Evolutionary conservation across 2,888 invertebrate genomes (phyloP), one percentile per base, ranked within the genome.

Genomic region (Phyllotreta cruciferae): DNA sequence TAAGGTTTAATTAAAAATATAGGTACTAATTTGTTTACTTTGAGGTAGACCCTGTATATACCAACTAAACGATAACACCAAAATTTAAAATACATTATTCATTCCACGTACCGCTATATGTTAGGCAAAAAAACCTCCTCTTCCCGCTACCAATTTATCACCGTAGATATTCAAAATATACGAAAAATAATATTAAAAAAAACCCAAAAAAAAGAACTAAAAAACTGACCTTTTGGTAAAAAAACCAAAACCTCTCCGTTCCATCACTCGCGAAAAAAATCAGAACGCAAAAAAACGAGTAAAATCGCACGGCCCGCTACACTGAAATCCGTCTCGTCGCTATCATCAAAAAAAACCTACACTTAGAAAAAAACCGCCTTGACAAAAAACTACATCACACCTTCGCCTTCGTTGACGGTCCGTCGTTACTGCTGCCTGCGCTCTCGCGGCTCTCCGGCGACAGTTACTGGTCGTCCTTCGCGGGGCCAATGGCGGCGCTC

Each of bases 191-290:
- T 80, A 78, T 79, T 80, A 82, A 80, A 65, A 80, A 82, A 82
- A 80, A 75, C 75, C 78, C 80, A 82, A 80, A 65, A 80, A 82
- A 82, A 80, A 75, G 75, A 78, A 82, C 82, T 81, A 82, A 76
- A 78, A 81, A 85, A 87, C 88, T 87, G 88, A 90, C 89, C 89
- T 90, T 88, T 89, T 89, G 82, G 89, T 88, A 87, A 87, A 89
- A 87, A 89, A 89, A 86, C 88, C 89, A 86, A 87, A 88, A 86
- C 88, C 87, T 85, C 89, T 87, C 85, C 89, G 88, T 88, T 89
- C 89, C 89, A 89, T 89, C 86, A 85, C 88, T 76, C 87, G 86
- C 83, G 52, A 56, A 55, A 35, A 50, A 58, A 60, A 52, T 60
- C 52, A 60, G 41, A 54, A 41, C 62, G 62, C 64, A 60, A 67